Conservation (phyloP, 1,140 invertebrate genomes). For the Leguminivora glycinivorella region DNA sequence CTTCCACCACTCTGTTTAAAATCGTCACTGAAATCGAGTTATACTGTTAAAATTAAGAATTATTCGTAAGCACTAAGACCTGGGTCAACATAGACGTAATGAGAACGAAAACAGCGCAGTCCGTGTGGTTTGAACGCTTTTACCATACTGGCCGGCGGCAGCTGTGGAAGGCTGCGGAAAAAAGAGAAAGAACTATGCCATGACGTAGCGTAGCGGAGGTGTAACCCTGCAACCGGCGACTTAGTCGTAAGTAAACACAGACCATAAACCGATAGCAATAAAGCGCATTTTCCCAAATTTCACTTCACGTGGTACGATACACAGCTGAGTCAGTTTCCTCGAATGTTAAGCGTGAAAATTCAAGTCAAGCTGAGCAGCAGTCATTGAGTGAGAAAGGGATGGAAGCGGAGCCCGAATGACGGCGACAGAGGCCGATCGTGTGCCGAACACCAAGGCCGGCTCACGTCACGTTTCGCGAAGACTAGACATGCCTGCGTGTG, state of each 20-base stretch:
- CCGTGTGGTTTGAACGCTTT: conserved; percentile 54
- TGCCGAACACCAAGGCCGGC: conserved; percentile 66
- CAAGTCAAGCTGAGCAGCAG: conserved; percentile 56
- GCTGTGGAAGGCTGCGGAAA: conserved; percentile 64
- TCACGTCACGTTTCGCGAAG: conserved; percentile 66
- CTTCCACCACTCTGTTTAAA: neutral
- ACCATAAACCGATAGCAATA: conserved; percentile 46
- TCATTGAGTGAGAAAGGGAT: conserved; percentile 64
- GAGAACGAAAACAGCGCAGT: conserved; percentile 39
- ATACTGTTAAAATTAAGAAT: conserved; percentile 43
- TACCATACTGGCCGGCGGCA: conserved; percentile 69
- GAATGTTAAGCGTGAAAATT: conserved; percentile 68
- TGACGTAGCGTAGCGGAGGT: conserved; percentile 49
- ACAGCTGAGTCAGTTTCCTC: conserved; percentile 72
- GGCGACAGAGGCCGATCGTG: conserved; percentile 50
- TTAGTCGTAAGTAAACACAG: conserved; percentile 37
- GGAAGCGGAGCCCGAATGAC: conserved; percentile 39
- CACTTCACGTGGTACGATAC: conserved; percentile 33
- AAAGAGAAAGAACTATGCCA: conserved; percentile 72
- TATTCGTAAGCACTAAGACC: conserved; percentile 52
- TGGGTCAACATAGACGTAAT: conserved; percentile 35
- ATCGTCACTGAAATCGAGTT: conserved; percentile 25
- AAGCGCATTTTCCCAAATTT: conserved; percentile 45
- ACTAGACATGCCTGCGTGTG: conserved; percentile 57
- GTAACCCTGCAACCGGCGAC: conserved; percentile 40